A percentile compares a stretch with the other conserved stretches of the same genome.
Conservation (phyloP, 2,113 vertebrate species). For the Diphyllodes magnificus region DNA sequence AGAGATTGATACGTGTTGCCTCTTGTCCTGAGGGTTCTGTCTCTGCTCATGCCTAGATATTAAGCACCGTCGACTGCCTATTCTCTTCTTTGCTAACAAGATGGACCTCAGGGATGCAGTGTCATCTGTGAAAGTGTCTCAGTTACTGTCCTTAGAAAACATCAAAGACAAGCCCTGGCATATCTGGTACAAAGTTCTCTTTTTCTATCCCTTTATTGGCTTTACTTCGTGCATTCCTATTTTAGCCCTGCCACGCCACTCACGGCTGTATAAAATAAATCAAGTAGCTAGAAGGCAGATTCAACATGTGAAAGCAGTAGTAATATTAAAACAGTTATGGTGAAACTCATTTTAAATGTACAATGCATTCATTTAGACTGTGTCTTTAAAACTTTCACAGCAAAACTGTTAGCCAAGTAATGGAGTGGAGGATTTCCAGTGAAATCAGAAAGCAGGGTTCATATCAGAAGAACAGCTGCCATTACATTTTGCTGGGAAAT, state of each 20-base stretch:
- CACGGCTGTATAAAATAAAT: background rate
- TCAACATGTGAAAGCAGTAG: background rate
- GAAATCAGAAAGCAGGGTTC: background rate
- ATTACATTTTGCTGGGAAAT: background rate
- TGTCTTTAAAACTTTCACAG: background rate
- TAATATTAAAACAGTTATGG: background rate
- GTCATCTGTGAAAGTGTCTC: slow-evolving; percentile 95
- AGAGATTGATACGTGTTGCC: background rate
- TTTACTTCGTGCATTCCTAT: background rate
- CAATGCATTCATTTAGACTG: background rate
- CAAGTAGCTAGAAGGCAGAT: background rate
- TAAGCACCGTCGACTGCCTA: slow-evolving; percentile 93
- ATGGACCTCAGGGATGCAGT: slow-evolving; percentile 95
- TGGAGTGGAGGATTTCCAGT: background rate
- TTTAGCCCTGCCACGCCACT: background rate
- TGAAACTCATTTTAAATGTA: background rate
- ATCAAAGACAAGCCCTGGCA: slow-evolving; percentile 99
- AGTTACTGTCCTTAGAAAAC: slow-evolving; percentile 91
- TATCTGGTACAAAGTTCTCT: slow-evolving; percentile 85
- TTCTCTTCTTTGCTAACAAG: slow-evolving; percentile 99
- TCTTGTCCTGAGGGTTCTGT: background rate
- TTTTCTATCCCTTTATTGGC: background rate
- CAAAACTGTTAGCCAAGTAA: background rate
- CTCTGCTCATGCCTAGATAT: slow-evolving; percentile 79
- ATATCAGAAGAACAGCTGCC: background rate